Evolutionary conservation across 2,797 vertebrate species (phyloP), one percentile per base, ranked within the genome.

Genomic region (Catostomus latipinnis): DNA sequence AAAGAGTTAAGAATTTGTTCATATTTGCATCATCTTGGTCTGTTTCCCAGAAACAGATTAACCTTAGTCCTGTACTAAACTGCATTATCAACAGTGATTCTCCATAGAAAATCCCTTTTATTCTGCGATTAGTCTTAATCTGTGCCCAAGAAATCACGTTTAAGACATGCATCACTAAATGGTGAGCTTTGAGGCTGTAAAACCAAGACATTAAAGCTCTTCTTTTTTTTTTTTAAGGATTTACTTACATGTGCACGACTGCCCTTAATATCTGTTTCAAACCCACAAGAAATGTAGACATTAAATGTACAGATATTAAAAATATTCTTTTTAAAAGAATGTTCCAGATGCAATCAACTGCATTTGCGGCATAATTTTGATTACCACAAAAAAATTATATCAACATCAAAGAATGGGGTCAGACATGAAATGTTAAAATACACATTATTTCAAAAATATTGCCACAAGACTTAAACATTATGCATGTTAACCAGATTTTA

Each of bases 21-120:
- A 65, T 65, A 65, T 77, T 70, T 77, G 66, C 66, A 78, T 78
- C 76, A 56, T 71, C 57, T 53, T 78, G 76, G 60, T 71, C 43
- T 4, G 8, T 43, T 78, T 71, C 68, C 78, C 74, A 56, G 63
- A 74, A 67, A 67, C 34, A 58, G 73, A 77, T 81, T 57, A 78
- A 74, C 60, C 67, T 14, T 52, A 76, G 73, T 60, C 56, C 48
- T 54, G 53, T 6, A 62, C 45, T 61, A 73, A 76, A 83, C 13
- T 49, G 60, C 62, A 72, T 80, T 58, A 76, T 71, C 72, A 72
- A 72, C 63, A 67, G 54, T 53, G 54, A 76, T 58, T 76, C 54
- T 79, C 75, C 61, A 68, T 18, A 67, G 56, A 72, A 85, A 83
- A 76, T 74, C 62, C 70, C 14, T 71, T 80, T 80, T 68, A 81